Evolutionary conservation across 2,888 invertebrate genomes (phyloP).

Genomic region (Anoplius nigerrimus): DNA sequence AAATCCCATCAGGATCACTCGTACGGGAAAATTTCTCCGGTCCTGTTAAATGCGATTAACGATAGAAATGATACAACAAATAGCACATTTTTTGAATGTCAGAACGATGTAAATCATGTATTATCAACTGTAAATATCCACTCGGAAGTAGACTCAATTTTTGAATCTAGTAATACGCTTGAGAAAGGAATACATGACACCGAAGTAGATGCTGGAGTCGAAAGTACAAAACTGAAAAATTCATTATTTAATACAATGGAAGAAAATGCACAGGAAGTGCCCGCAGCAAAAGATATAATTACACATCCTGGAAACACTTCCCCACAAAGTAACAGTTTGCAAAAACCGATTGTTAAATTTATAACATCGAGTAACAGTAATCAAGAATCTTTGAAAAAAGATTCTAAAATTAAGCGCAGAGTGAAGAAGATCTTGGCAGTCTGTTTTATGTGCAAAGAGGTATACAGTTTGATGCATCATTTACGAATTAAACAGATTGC

Average conservation of each 20-base stretch:
- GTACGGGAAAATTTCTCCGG: too few relatives aligned
- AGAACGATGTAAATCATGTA: too few relatives aligned
- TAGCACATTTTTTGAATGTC: too few relatives aligned
- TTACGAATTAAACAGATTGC: slow-evolving; percentile 23
- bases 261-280: background rate
- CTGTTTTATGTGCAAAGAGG: slow-evolving; percentile 26
- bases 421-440: slow-evolving; percentile 18
- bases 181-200: too few relatives aligned
- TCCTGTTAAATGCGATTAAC: too few relatives aligned
- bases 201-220: too few relatives aligned
- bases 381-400: background rate
- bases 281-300: background rate
- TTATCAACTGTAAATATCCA: too few relatives aligned
- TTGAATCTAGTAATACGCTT: too few relatives aligned
- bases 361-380: background rate
- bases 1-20: too few relatives aligned
- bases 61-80: too few relatives aligned
- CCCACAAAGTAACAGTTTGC: background rate
- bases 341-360: background rate
- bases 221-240: too few relatives aligned
- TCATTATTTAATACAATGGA: background rate
- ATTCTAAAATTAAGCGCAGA: background rate
- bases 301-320: background rate
- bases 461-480: slow-evolving; percentile 21
- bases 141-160: too few relatives aligned